Percentiles rank a stretch among this genome's conserved stretches.
These are phyloP conservation scores for Meteorus sp. DNA, from an alignment of 1,140 invertebrate genomes.

Conservation along the genomic window DNA sequence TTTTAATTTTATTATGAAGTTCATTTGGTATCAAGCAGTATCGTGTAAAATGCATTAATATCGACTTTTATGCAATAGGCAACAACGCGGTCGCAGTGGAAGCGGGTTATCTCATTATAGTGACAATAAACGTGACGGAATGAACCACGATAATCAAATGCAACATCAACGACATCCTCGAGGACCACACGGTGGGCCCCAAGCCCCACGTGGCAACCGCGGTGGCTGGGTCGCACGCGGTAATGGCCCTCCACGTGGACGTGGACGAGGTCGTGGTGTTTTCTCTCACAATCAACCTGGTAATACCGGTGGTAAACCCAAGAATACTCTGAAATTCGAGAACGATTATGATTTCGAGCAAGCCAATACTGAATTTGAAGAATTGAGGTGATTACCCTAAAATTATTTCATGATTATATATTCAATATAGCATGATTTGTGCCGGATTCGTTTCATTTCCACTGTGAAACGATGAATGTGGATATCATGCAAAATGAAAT, in stretches of 20 bases:
- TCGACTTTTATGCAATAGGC: slow-evolving; percentile 22
- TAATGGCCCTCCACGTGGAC: slow-evolving; percentile 51
- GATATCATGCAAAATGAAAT: slow-evolving; percentile 43
- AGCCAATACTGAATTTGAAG: slow-evolving; percentile 94
- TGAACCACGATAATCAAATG: slow-evolving; percentile 42
- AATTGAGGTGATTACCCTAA: slow-evolving; percentile 66
- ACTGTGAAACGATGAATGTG: slow-evolving; percentile 42
- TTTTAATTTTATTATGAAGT: not conserved
- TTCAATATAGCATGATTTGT: slow-evolving; percentile 36
- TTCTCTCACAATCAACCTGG: slow-evolving; percentile 47
- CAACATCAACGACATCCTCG: slow-evolving; percentile 41
- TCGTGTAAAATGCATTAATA: slow-evolving; percentile 20
- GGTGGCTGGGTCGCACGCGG: slow-evolving; percentile 55
- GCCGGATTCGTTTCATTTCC: slow-evolving; percentile 40
- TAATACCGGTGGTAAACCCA: slow-evolving; percentile 52
- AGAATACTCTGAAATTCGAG: slow-evolving; percentile 88
- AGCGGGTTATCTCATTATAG: slow-evolving; percentile 53
- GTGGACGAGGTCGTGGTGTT: slow-evolving; percentile 42
- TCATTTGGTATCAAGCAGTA: too few relatives aligned
- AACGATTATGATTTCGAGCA: slow-evolving; percentile 97
- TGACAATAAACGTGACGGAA: slow-evolving; percentile 43
- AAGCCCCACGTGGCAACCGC: slow-evolving; percentile 50
- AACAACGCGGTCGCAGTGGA: slow-evolving; percentile 39
- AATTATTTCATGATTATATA: slow-evolving; percentile 5
- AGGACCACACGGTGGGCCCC: slow-evolving; percentile 47